Conservation (phyloP, 1,140 invertebrate species). For the Trichonephila clavata region DNA sequence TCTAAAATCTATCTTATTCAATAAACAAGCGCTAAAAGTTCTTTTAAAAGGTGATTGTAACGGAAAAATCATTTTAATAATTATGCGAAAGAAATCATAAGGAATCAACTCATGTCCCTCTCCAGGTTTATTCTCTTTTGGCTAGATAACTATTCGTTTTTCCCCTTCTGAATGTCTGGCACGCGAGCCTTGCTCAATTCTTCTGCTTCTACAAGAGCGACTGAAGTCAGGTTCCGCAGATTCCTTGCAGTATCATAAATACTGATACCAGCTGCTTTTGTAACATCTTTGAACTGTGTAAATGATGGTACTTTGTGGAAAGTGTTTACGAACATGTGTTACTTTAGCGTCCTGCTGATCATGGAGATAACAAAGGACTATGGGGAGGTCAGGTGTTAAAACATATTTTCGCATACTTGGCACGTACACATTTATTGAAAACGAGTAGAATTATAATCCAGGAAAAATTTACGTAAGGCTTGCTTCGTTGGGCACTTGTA, state of each 20-base stretch:
- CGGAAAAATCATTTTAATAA: too few relatives aligned
- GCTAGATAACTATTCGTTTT: too few relatives aligned
- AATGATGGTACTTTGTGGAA: neutral
- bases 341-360: neutral
- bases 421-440: slow-evolving; percentile 17
- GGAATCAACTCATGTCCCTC: too few relatives aligned
- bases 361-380: neutral
- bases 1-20: too few relatives aligned
- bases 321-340: slow-evolving; percentile 9
- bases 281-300: neutral
- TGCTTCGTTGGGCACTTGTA: neutral
- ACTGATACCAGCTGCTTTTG: neutral
- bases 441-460: neutral
- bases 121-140: too few relatives aligned
- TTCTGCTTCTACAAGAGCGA: too few relatives aligned
- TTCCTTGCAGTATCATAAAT: neutral
- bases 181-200: too few relatives aligned
- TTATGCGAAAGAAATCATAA: too few relatives aligned
- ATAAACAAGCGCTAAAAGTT: too few relatives aligned
- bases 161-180: too few relatives aligned
- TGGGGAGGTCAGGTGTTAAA: slow-evolving; percentile 5
- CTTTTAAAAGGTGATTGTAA: too few relatives aligned
- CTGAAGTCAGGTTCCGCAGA: too few relatives aligned
- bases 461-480: neutral
- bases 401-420: neutral